phyloP scores from a whole-genome alignment of 2,797 vertebrate species.

The Xiphorhynchus erythropygius region DNA sequence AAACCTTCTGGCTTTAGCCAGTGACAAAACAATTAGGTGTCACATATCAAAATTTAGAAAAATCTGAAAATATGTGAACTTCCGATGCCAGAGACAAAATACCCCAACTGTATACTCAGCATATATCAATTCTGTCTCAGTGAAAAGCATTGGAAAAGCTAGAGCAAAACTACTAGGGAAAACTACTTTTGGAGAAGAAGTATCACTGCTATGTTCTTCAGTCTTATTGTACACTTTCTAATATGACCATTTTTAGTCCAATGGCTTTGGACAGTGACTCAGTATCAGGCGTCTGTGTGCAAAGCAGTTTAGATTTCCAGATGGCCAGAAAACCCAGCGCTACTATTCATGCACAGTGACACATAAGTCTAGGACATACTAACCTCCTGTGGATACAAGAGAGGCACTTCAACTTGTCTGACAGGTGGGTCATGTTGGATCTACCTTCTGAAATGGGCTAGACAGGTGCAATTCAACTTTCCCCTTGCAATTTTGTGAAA shows the following conservation, averaged over 20 bases:
- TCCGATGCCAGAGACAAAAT: background rate
- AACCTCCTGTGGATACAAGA: accelerated
- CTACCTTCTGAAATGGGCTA: background rate
- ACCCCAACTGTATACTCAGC: background rate
- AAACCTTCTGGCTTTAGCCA: background rate
- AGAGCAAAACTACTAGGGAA: background rate
- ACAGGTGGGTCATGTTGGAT: accelerated
- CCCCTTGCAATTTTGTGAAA: background rate
- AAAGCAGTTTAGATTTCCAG: background rate
- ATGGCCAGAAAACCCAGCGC: background rate
- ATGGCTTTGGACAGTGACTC: background rate
- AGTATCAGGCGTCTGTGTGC: background rate
- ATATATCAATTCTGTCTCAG: background rate
- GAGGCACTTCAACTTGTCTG: background rate
- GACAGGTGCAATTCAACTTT: background rate
- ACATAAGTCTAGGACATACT: background rate
- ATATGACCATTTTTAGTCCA: background rate
- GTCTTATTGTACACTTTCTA: background rate
- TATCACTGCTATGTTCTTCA: background rate
- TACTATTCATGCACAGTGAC: background rate
- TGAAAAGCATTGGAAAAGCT: background rate
- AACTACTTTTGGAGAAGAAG: background rate
- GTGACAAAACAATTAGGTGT: background rate
- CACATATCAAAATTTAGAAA: background rate
- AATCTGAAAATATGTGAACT: background rate